phyloP scores from a whole-genome alignment of 2,888 invertebrate species.

The Portevinia maculata region DNA sequence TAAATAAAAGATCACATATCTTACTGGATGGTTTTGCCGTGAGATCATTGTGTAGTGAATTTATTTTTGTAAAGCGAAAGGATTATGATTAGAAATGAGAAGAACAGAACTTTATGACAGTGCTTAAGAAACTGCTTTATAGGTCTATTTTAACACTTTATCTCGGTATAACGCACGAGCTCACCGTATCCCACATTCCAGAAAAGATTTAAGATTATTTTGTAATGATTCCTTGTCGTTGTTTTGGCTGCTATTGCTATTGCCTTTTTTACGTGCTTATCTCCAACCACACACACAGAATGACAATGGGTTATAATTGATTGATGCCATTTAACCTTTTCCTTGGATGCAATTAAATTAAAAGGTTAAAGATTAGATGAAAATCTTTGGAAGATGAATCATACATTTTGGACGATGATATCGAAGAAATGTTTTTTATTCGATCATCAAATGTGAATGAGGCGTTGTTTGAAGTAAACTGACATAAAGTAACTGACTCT shows the following conservation, averaged over 20 bases:
- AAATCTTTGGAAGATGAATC: neutral
- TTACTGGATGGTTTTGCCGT: neutral
- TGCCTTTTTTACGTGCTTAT: constrained; percentile 7
- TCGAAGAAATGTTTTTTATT: too few species aligned
- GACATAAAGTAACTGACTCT: too few species aligned
- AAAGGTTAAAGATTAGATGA: constrained; percentile 42
- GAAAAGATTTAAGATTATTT: constrained; percentile 29
- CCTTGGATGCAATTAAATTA: constrained; percentile 47
- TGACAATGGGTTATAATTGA: constrained; percentile 35
- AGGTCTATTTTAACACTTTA: constrained; percentile 16
- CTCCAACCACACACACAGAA: constrained; percentile 7
- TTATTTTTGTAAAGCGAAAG: constrained; percentile 12
- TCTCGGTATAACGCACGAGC: constrained; percentile 14
- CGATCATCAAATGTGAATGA: too few species aligned
- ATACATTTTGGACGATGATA: too few species aligned
- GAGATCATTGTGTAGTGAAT: constrained; percentile 14
- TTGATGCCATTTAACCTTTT: constrained; percentile 59
- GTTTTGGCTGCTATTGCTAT: neutral
- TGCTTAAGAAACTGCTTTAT: neutral
- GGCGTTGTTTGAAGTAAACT: too few species aligned
- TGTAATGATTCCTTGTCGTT: neutral
- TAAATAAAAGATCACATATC: neutral
- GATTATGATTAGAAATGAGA: constrained; percentile 10
- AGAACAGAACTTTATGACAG: constrained; percentile 9
- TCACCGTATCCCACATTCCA: constrained; percentile 55